Evolutionary conservation across 2,888 invertebrate species (phyloP).

Genomic region (Drosophila yooni): DNA sequence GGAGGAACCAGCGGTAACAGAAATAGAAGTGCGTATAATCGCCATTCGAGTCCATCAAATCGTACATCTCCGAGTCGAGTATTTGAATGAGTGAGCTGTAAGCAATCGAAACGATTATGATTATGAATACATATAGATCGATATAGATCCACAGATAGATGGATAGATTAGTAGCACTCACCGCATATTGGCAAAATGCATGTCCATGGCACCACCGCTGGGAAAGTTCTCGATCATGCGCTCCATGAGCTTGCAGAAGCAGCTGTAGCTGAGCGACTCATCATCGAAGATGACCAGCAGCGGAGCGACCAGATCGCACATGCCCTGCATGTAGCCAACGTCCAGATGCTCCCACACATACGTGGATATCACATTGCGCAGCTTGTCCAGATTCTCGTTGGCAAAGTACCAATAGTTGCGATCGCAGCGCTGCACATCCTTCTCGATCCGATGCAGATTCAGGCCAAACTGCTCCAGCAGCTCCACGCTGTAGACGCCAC

Average conservation of each 20-base stretch:
- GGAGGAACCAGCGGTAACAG: conserved; percentile 98
- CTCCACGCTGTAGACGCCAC: conserved; percentile 95
- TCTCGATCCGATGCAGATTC: conserved; percentile 97
- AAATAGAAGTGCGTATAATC: conserved; percentile 99
- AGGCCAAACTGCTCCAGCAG: conserved; percentile 93
- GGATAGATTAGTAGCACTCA: conserved; percentile 61
- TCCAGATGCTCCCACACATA: conserved; percentile 98
- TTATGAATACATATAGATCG: neutral
- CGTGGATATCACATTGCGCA: conserved; percentile 95
- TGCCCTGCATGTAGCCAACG: conserved; percentile 98
- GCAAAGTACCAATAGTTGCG: conserved; percentile 97
- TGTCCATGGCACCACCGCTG: conserved; percentile 97
- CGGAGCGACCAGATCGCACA: conserved; percentile 98
- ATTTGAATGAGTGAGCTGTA: conserved; percentile 92
- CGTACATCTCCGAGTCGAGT: conserved; percentile 96
- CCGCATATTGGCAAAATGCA: conserved; percentile 98
- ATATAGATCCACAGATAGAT: neutral
- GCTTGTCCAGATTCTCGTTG: conserved; percentile 94
- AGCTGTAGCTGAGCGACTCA: conserved; percentile 95
- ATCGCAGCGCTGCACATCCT: conserved; percentile 98
- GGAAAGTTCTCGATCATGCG: conserved; percentile 96
- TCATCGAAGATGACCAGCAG: conserved; percentile 96
- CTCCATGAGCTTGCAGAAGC: conserved; percentile 96
- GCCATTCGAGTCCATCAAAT: conserved; percentile 96
- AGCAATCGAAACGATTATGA: neutral